Base-by-base conservation (phyloP, 2,797 vertebrate genomes). In the Hoplostethus mediterraneus region DNA sequence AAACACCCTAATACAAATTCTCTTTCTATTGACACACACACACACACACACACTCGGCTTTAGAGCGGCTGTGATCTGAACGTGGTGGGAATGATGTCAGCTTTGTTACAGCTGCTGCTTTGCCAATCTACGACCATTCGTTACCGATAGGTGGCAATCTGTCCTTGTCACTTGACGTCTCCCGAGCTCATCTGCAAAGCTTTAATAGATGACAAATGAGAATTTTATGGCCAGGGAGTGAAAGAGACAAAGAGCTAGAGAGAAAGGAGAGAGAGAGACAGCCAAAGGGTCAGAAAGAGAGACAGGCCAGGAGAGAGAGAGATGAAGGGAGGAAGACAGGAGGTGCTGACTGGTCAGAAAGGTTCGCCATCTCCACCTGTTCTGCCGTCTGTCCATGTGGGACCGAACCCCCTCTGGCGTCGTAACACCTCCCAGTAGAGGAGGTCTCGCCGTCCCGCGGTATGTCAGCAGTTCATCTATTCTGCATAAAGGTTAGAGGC, bases 401-500 rank as follows among this genome's bases (percentile, higher is more conserved):
- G 71, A 76, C 77, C 76, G 56, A 77, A 81, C 73, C 73, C 72
- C 83, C 80, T 63, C 69, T 28, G 75, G 80, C 77, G 55, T 83
- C 83, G 73, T 75, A 82, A 75, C 66, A 67, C 60, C 38, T 51
- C 73, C 73, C 66, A 28, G 1, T 17, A 47, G 79, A 66, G 40
- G 66, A 82, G 63, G 1, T 6, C 6, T 49, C 14, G 49, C 68
- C 75, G 75, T 67, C 71, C 67, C 80, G 84, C 57, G 71, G 12
- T 54, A 73, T 89, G 80, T 77, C 83, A 84, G 57, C 79, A 84
- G 92, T 91, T 92, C 87, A 77, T 90, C 89, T 92, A 87, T 89
- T 94, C 93, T 92, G 91, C 89, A 91, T 87, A 94, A 93, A 95
- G 93, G 93, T 94, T 94, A 88, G 92, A 77, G 85, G 87, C 93